Conservation (phyloP, 2,113 vertebrate species). For the Alosa alosa region DNA sequence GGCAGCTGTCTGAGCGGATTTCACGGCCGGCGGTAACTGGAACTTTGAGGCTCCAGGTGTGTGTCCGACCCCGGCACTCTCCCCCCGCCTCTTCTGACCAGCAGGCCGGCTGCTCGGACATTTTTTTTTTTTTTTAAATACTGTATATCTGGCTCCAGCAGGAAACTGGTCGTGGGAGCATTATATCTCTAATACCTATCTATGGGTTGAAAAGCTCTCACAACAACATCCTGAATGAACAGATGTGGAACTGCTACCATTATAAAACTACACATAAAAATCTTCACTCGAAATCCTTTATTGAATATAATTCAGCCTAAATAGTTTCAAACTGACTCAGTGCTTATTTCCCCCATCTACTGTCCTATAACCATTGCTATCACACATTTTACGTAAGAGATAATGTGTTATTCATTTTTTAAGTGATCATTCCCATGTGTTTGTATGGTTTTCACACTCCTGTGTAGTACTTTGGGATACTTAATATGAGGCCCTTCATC, state of each 20-base stretch:
- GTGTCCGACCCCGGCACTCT: slow-evolving; percentile 50
- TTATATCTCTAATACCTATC: not conserved
- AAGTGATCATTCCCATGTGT: not conserved
- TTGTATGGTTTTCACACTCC: not conserved
- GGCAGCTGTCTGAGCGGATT: slow-evolving; percentile 73
- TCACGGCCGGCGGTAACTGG: slow-evolving; percentile 68
- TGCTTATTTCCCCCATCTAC: not conserved
- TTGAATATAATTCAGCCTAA: not conserved
- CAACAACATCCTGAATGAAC: not conserved
- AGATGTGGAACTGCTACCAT: not conserved
- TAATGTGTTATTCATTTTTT: too few relatives aligned
- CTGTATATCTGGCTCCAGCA: not conserved
- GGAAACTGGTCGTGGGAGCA: not conserved
- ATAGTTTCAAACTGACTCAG: not conserved
- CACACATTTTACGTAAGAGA: too few relatives aligned
- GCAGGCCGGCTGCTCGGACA: not conserved
- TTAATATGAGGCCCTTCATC: not conserved
- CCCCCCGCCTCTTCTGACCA: not conserved
- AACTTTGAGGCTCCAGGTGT: slow-evolving; percentile 70
- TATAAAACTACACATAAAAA: not conserved
- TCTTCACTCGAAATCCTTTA: not conserved
- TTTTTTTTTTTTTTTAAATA: not conserved
- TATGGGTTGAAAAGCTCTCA: not conserved
- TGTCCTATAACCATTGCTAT: not conserved
- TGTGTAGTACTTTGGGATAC: not conserved